Base-by-base conservation (phyloP, 2,797 vertebrate genomes). In the Rhabdophis nuchalis region DNA sequence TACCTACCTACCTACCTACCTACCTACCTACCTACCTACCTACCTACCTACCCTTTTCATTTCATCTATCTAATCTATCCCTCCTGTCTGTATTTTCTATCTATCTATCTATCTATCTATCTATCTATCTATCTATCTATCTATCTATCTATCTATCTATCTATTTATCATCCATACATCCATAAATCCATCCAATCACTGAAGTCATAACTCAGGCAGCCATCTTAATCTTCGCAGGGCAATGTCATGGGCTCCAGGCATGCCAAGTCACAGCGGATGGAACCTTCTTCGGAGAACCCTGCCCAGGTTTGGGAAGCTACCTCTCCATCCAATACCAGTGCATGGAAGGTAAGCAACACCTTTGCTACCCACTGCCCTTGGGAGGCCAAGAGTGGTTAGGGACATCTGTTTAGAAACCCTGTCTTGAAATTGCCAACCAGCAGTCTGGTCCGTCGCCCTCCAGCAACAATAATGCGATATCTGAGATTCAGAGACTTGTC, bases 321-420 rank as follows among this genome's bases (percentile, higher is more conserved):
- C 97, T 99, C 87, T 98, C 98, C 94, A 94, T 99, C 93, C 98
- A 98, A 6, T 99, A 99, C 94, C 97, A 96, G 96, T 99, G 99
- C 97, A 98, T 95, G 96, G 97, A 99, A 95, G 99, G 99, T 99
- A 96, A 98, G 98, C 96, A 41, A 2, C 87, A 1, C 5, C 0
- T 0, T 50, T 89, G 50, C 53, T 5, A 50, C 0, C 23, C 50
- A n/a, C 50, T 16, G 1, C 13, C 20, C 36, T 25, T 25, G 82
- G 32, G 82, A 13, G 11, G 5, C n/a, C 5, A 20, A 41, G 18
- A 9, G 25, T 12, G n/a, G 25, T 27, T 9, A 54, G 25, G 36
- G 72, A 29, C 8, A 1, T 23, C 36, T 32, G 8, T 4, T 18
- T 29, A 60, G 1, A 6, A 32, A 23, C 32, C 8, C 27, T 11